These are phyloP conservation scores for Lynx canadensis DNA, from an alignment of 2,113 vertebrate genomes.

Conservation along the genomic window DNA sequence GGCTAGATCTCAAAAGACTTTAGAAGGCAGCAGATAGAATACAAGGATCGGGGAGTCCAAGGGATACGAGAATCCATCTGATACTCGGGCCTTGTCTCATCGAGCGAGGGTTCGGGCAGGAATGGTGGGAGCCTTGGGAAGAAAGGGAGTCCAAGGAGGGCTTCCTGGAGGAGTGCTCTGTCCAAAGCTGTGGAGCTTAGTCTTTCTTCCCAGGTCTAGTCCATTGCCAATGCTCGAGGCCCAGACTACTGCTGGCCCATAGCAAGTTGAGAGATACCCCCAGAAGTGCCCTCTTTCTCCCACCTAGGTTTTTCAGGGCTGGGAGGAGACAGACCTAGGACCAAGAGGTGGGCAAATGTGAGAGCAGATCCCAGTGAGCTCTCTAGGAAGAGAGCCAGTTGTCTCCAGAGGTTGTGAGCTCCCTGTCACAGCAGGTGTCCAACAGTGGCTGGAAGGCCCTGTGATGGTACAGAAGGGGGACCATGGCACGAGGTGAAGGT, in stretches of 20 bases:
- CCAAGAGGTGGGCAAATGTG: rapidly evolving
- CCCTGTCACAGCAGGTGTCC: background rate
- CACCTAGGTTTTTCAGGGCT: background rate
- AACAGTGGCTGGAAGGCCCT: background rate
- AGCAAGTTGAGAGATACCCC: background rate
- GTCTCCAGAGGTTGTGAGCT: background rate
- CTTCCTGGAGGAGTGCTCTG: background rate
- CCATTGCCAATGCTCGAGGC: background rate
- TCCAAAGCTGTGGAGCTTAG: background rate
- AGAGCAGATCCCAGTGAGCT: background rate
- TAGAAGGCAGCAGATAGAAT: background rate
- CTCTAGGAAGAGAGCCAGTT: background rate
- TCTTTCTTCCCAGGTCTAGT: background rate
- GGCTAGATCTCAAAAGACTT: background rate
- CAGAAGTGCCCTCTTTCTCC: background rate
- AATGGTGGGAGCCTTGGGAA: background rate
- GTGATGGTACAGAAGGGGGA: background rate
- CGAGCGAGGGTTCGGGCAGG: background rate
- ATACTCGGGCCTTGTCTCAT: background rate
- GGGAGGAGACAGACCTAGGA: background rate
- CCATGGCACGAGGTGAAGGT: background rate
- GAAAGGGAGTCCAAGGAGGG: background rate
- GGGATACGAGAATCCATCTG: background rate
- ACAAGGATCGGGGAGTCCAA: background rate
- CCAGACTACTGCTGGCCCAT: background rate